Evolutionary conservation across 2,888 invertebrate genomes (phyloP), one percentile per base, ranked within the genome.

Genomic region (Dasysyrphus albostriatus): DNA sequence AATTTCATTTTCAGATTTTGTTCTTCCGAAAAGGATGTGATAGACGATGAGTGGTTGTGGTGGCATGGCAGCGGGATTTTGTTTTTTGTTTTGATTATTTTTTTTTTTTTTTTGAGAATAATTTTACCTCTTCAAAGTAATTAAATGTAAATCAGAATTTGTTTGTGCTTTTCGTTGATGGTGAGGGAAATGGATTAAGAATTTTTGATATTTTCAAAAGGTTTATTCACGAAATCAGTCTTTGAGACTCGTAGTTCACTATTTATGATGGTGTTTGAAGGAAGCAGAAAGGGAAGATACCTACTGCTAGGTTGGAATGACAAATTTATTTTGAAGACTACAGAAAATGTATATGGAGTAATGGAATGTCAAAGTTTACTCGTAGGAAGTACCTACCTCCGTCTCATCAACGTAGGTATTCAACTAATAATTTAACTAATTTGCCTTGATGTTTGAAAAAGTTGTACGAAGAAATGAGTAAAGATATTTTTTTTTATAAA

Each of bases 131-230:
- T 69, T 69, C 51, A 54, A 69, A 69, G 88, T 88, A 88, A 88
- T 88, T 88, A 88, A 83, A 88, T 88, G 83, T 79, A 83, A 88
- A 88, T 88, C 79, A 88, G 83, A 76, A 78, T 78, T 77, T 81
- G 59, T 82, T 82, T 70, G 54, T 70, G 78, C 75, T 72, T 77
- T 44, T 24, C 24, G 12, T 51, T 39, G 14, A 29, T 24, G 24
- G 3, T 12, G 56, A 58, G 54, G 47, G 70, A 65, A 75, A 58
- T 58, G 83, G 83, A 87, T 83, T 79, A 74, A 79, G 65, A 65
- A 79, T 74, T 69, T 79, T 72, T 56, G 61, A 51, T 81, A 69
- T 63, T 79, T 78, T 58, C 2, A 54, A 72, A 59, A 83, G 74
- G 78, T 78, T 69, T 69, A 81, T 82, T 83, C 65, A 72, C 39